Evolutionary conservation across 1,140 invertebrate species (phyloP).

Genomic region (Ostrea denselamellosa): DNA sequence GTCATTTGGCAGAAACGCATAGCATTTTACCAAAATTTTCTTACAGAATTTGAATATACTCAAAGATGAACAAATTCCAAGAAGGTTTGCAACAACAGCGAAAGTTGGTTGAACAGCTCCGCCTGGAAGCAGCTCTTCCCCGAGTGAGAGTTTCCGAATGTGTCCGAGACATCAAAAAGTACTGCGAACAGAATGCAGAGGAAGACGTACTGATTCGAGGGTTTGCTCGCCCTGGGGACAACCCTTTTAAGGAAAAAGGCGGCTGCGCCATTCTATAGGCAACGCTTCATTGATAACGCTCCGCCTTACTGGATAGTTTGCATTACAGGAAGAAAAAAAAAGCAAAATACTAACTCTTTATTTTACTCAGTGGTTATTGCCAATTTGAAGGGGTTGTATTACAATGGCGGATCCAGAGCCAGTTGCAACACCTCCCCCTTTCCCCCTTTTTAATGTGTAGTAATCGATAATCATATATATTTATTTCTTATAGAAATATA

Average conservation of each 20-base stretch:
- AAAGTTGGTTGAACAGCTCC: constrained; percentile 94
- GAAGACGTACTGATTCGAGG: constrained; percentile 97
- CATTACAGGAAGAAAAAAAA: constrained; percentile 11
- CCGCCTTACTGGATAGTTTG: constrained; percentile 1
- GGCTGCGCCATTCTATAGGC: constrained; percentile 86
- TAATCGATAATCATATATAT: too few species aligned
- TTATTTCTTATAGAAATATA: too few species aligned
- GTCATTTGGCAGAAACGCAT: too few species aligned
- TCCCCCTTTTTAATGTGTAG: too few species aligned
- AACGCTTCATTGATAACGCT: not conserved
- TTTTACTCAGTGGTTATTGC: not conserved
- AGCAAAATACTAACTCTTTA: not conserved
- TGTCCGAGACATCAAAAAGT: constrained; percentile 90
- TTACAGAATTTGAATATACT: not conserved
- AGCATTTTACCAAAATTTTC: not conserved
- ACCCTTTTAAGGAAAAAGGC: constrained; percentile 98
- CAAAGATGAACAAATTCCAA: constrained; percentile 75
- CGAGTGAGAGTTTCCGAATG: constrained; percentile 92
- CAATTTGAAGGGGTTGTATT: not conserved
- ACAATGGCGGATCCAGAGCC: not conserved
- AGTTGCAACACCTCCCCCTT: too few species aligned
- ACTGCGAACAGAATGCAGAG: constrained; percentile 93
- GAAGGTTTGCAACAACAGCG: constrained; percentile 86
- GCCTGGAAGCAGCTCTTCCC: constrained; percentile 93
- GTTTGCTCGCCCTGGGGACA: constrained; percentile 96